Evolutionary conservation across 2,888 invertebrate genomes (phyloP), one percentile per base, ranked within the genome.

Genomic region (Choristoneura rosaceana): DNA sequence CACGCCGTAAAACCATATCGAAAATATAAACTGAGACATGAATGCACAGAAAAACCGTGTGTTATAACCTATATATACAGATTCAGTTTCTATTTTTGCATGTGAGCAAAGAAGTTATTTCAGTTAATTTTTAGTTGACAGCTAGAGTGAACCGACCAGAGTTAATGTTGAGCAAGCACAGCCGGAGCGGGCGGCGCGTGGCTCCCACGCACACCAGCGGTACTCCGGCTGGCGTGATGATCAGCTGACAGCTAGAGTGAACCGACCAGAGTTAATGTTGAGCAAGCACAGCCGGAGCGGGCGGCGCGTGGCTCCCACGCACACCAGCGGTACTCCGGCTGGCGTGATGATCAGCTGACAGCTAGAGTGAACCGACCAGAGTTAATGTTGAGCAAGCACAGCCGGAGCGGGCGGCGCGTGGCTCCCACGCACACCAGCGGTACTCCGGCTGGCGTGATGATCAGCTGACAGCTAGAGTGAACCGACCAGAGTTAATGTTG

Each of bases 171-270:
- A 99, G 97, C 77, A 99, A 95, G 90, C 98, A 98, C 83, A 99
- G 95, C 85, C 98, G 96, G 75, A 98, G 91, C 64, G 96, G 96
- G 74, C 95, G 95, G 78, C 95, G 94, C 71, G 96, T 95, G 74
- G 99, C 99, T 0, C 99, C 99, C 8, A 98, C 97, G 89, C 99
- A 99, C 0, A 99, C 96, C 91, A 99, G 96, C 3, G 99, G 90
- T 99, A 99, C 88, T 99, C 99, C 89, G 98, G 94, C 84, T 99
- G 99, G 99, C 0, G 98, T 98, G 76, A 99, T 98, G 79, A 99
- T 96, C 97, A 99, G 97, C 94, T 99, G 1, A 25, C 1, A 25
- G 25, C 25, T 25, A 25, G 25, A 25, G 25, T 25, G 25, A 34
- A 45, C 84, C 88, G 82, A 96, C 96, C 96, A 76, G 97, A 97